A percentile compares a stretch with the other conserved stretches of the same genome.
phyloP scores from a whole-genome alignment of 2,113 vertebrate species.

The Larimichthys crocea region DNA sequence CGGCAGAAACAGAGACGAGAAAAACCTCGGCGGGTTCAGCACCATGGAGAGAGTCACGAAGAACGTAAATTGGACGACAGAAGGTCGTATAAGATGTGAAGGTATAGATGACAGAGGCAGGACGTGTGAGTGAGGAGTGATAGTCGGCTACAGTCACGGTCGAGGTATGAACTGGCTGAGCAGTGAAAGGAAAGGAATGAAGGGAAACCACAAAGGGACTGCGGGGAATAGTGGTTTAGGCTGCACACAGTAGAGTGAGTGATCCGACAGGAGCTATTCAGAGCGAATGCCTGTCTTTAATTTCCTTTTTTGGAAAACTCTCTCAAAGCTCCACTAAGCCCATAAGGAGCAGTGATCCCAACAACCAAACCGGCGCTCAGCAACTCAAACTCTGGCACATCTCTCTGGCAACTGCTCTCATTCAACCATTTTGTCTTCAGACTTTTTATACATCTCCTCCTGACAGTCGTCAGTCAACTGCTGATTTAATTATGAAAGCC shows the following conservation, averaged over 20 bases:
- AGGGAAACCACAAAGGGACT: slow-evolving; percentile 33
- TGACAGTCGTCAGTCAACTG: not conserved
- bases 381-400: slow-evolving; percentile 35
- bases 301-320: slow-evolving; percentile 82
- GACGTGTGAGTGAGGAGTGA: slow-evolving; percentile 7
- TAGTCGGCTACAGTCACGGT: slow-evolving; percentile 3
- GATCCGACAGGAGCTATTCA: slow-evolving; percentile 74
- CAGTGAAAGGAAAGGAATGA: slow-evolving; percentile 51
- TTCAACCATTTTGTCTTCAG: not conserved
- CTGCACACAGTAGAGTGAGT: slow-evolving; percentile 26
- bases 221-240: slow-evolving; percentile 39
- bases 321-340: slow-evolving; percentile 81
- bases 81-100: not conserved
- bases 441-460: not conserved
- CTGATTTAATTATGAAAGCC: not conserved
- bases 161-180: slow-evolving; percentile 3
- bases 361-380: slow-evolving; percentile 41
- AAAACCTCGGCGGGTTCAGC: not conserved
- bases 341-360: slow-evolving; percentile 76
- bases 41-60: slow-evolving; percentile 21
- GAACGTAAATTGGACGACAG: not conserved
- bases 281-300: slow-evolving; percentile 73
- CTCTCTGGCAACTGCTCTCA: slow-evolving; percentile 20
- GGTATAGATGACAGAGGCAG: not conserved
- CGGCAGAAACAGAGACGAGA: not conserved